A percentile compares a stretch with the other conserved stretches of the same genome.
Conservation (phyloP, 2,113 vertebrate genomes). For the Heterotilapia buettikoferi region DNA sequence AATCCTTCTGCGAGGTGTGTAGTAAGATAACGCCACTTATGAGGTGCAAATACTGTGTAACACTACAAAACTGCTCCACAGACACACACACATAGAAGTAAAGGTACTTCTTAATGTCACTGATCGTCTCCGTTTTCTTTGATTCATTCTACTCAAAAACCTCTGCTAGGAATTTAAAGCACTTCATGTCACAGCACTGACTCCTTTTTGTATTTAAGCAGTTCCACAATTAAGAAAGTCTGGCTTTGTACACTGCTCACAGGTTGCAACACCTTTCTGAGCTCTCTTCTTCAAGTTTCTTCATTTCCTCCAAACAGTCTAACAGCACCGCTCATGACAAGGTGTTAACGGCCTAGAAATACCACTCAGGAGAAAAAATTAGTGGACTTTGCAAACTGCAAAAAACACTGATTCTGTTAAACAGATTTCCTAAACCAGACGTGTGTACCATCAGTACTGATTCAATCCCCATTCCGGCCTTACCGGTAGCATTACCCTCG, state of each 20-base stretch:
- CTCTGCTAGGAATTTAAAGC: neutral
- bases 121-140: fast-evolving
- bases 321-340: neutral
- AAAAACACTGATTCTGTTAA: neutral
- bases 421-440: neutral
- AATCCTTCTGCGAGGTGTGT: neutral
- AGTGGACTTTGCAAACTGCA: neutral
- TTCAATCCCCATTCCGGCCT: neutral
- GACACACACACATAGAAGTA: neutral
- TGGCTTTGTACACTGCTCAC: neutral
- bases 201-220: neutral
- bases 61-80: neutral
- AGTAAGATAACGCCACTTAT: neutral
- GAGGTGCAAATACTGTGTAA: neutral
- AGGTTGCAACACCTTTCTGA: neutral
- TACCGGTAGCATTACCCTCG: neutral
- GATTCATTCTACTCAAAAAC: neutral
- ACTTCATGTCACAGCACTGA: neutral
- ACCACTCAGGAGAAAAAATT: neutral
- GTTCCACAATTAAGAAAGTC: neutral
- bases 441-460: neutral
- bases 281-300: neutral
- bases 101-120: neutral
- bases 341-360: neutral
- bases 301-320: neutral